Base-by-base conservation (phyloP, 2,888 invertebrate species). In the Lordiphosa fenestrarum region DNA sequence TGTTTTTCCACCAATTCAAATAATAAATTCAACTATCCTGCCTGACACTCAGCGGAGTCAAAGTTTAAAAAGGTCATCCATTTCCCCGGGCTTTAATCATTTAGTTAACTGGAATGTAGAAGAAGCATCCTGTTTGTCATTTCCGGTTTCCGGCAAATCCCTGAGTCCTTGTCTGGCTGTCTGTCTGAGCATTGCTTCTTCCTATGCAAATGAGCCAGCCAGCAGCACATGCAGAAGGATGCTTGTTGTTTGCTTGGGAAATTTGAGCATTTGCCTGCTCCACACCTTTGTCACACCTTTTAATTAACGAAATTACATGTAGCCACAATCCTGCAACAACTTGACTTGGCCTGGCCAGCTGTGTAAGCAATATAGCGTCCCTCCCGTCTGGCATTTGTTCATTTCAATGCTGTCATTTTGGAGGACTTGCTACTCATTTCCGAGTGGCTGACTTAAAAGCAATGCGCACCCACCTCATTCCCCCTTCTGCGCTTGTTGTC, bases 251-350 rank as follows among this genome's bases (percentile, higher is more conserved):
- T 61, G 58, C 61, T 62, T 55, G 49, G 65, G 56, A 71, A 67
- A 63, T 57, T 56, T 50, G 66, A 37, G 46, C 15, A 41, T 38
- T 37, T 44, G 30, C 42, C 13, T n/a, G 36, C 49, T 46, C 58
- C 67, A 51, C 49, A 66, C 30, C 15, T 47, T 36, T 60, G 72
- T 55, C 80, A 71, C 80, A 75, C 82, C 84, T 78, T 71, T 73
- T 85, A 85, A 86, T 86, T 86, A 84, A 69, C 53, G 35, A 71
- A 73, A 82, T 84, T 71, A 80, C 63, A 50, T 44, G 49, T 36
- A 25, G 49, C 57, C 46, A 35, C 55, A 53, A 25, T 30, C 37
- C 19, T 36, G 63, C 7, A 25, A 40, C 15, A 44, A 40, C 25
- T 62, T 36, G 23, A 15, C 44, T 37, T 49, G 30, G 35, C 49